Percentiles rank a stretch among this genome's conserved stretches.
Conservation (phyloP, 2,888 invertebrate genomes). For the Trachelus stipa region DNA sequence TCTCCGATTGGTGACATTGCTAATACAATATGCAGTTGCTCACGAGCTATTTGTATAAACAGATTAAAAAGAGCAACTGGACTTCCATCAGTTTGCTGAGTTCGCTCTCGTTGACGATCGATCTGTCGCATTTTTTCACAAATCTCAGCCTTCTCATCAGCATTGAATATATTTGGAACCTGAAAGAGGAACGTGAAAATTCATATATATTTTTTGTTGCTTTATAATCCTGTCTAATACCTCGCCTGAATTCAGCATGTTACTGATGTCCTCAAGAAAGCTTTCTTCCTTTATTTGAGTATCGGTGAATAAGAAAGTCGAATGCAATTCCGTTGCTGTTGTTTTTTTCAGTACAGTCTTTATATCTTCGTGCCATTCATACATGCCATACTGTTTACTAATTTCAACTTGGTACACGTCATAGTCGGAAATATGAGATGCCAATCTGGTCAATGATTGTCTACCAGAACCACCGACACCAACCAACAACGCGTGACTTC, state of each 20-base stretch:
- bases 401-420: constrained; percentile 92
- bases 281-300: constrained; percentile 94
- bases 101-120: constrained; percentile 88
- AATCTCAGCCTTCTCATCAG: constrained; percentile 89
- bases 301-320: constrained; percentile 91
- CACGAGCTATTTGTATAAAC: constrained; percentile 87
- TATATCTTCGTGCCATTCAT: constrained; percentile 93
- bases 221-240: constrained; percentile 54
- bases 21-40: constrained; percentile 89
- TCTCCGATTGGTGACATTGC: constrained; percentile 94
- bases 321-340: constrained; percentile 86
- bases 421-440: constrained; percentile 94
- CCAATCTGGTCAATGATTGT: constrained; percentile 89
- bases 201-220: neutral
- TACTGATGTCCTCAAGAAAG: constrained; percentile 93
- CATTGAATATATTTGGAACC: constrained; percentile 86
- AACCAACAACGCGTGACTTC: constrained; percentile 89
- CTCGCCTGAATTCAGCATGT: constrained; percentile 92
- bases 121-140: constrained; percentile 94
- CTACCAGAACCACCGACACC: constrained; percentile 95
- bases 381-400: constrained; percentile 83
- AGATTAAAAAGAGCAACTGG: constrained; percentile 91
- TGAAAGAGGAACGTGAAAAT: constrained; percentile 17
- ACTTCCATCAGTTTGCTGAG: constrained; percentile 92
- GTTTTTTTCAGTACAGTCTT: constrained; percentile 84